A percentile compares a stretch with the other conserved stretches of the same genome.
Conservation (phyloP, 2,888 invertebrate genomes). For the Hylaea fasciaria region DNA sequence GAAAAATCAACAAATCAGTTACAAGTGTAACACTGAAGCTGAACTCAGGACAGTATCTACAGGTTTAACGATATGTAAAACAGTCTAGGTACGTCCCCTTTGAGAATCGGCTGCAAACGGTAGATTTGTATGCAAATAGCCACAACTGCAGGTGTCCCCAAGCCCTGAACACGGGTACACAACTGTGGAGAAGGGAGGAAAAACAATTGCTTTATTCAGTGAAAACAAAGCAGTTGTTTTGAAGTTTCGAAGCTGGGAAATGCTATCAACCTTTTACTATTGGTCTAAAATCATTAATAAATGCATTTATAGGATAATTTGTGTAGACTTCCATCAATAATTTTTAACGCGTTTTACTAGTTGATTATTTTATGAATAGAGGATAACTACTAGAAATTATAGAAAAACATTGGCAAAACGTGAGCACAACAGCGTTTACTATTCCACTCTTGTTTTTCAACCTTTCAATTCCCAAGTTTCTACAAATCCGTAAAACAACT, state of each 20-base stretch:
- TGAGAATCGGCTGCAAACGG: conserved; percentile 2
- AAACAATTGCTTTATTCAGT: conserved; percentile 9
- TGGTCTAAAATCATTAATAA: no score
- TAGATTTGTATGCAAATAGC: conserved; percentile 56
- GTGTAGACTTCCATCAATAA: no score
- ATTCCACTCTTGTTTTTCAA: conserved; percentile 12
- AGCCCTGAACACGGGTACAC: not conserved
- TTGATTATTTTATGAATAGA: no score
- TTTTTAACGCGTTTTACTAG: no score
- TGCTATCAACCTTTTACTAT: no score
- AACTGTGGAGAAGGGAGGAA: not conserved
- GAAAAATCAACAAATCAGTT: not conserved
- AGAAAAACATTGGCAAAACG: no score
- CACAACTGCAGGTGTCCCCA: conserved; percentile 43
- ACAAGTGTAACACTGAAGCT: not conserved
- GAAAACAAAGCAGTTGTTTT: not conserved
- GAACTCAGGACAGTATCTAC: no score
- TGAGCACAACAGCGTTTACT: not conserved
- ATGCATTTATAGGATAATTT: no score
- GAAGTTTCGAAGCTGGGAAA: no score
- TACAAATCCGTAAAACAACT: conserved; percentile 29
- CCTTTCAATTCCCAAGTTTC: conserved; percentile 17
- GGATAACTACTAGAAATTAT: no score
- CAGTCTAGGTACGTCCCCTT: not conserved
- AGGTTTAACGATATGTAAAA: not conserved